Evolutionary conservation across 2,797 vertebrate species (phyloP), one percentile per base, ranked within the genome.

Genomic region (Propithecus deckenii): DNA sequence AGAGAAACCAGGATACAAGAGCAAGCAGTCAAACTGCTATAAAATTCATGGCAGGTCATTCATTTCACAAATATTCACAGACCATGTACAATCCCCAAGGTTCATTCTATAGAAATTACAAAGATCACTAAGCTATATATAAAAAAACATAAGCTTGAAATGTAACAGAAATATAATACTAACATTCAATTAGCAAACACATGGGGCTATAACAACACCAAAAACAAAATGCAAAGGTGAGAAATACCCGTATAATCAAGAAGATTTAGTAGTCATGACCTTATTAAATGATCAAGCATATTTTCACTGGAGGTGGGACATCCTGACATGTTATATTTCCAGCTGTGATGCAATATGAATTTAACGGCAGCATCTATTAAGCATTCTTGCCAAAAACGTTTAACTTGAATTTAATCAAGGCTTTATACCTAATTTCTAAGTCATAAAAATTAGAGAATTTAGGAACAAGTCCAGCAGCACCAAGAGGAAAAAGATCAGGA

Each of bases 161-260:
- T 94, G 10, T 89, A 75, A 84, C 41, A 61, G 59, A 93, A 91
- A 75, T 83, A 75, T 15, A 86, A 78, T 76, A 57, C 30, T 81
- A 90, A 43, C 12, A 71, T 52, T 69, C 59, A 96, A 20, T 87
- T 75, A 85, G 30, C 4, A 87, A 61, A 43, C 61, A 81, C 17
- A 83, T 2, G 32, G 30, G 38, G 61, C 28, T 78, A 91, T 7
- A 63, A 91, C 69, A 88, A 79, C 69, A 22, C 30, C 46, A 71
- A 74, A 91, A 92, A 55, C 17, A 92, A 94, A 91, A 94, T 76
- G 15, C 52, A 88, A 84, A 95, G 50, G 50, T 94, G 23, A 72
- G 88, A 78, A 80, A 55, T 80, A 71, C 1, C 22, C 32, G 71
- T 81, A 71, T 50, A 76, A 46, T 71, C 41, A 72, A 94, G 65